These are phyloP conservation scores for Pseudopleuronectes americanus DNA, from an alignment of 2,797 vertebrate species.

Conservation along the genomic window DNA sequence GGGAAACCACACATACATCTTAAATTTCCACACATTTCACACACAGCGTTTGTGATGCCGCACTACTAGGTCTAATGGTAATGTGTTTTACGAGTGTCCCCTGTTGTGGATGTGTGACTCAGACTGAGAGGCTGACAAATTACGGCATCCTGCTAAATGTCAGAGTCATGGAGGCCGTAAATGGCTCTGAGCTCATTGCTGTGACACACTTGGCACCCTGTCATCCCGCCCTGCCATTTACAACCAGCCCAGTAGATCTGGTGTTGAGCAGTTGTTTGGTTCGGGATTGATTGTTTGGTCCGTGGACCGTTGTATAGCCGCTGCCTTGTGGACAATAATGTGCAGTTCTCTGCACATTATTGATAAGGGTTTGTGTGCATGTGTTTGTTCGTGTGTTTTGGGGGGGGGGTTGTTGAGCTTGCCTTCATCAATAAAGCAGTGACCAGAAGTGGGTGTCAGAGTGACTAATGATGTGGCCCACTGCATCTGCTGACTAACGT, in stretches of 20 bases:
- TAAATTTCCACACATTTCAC: slow-evolving; percentile 29
- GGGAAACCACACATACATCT: slow-evolving; percentile 33
- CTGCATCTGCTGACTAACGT: slow-evolving; percentile 83
- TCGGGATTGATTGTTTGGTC: slow-evolving; percentile 38
- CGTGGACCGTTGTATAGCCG: slow-evolving; percentile 12
- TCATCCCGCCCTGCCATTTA: slow-evolving; percentile 61
- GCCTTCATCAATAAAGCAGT: slow-evolving; percentile 82
- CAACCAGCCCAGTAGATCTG: slow-evolving; percentile 52
- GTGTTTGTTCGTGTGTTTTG: slow-evolving; percentile 39
- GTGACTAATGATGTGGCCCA: slow-evolving; percentile 81
- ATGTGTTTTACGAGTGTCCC: slow-evolving; percentile 67
- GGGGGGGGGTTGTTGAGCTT: slow-evolving; percentile 53
- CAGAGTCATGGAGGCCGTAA: slow-evolving; percentile 75
- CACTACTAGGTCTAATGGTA: slow-evolving; percentile 67
- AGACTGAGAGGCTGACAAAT: slow-evolving; percentile 77
- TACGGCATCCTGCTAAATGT: slow-evolving; percentile 78
- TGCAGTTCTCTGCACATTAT: slow-evolving; percentile 2
- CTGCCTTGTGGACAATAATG: neutral
- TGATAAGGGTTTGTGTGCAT: slow-evolving; percentile 18
- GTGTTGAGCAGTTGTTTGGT: slow-evolving; percentile 55
- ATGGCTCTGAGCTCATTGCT: slow-evolving; percentile 71
- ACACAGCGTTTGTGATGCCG: slow-evolving; percentile 37
- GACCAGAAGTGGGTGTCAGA: slow-evolving; percentile 80
- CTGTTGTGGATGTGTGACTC: slow-evolving; percentile 70
- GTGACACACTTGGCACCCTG: slow-evolving; percentile 73